Evolutionary conservation across 53 echinoderm and acorn worm genomes (phyloP).

Genomic region (Patiria pectinifera): DNA sequence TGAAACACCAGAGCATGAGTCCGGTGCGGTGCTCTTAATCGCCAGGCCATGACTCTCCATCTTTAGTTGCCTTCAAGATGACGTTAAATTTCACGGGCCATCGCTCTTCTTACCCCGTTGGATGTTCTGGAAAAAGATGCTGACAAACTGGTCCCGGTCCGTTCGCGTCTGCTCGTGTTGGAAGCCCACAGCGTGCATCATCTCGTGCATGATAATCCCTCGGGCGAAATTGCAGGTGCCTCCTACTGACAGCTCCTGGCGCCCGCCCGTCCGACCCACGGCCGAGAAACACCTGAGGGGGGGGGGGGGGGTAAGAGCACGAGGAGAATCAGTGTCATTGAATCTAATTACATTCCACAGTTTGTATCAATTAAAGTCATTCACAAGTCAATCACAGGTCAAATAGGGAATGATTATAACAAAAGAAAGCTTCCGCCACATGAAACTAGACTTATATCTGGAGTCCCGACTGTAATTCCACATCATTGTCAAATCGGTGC

Average conservation of each 20-base stretch:
- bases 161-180: conserved; percentile 84
- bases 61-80: too few relatives aligned
- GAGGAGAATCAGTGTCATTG: neutral
- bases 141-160: conserved; percentile 81
- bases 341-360: neutral
- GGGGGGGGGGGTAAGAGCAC: neutral
- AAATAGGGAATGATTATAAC: neutral
- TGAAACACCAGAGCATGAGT: too few relatives aligned
- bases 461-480: too few relatives aligned
- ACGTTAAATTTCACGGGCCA: neutral
- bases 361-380: neutral
- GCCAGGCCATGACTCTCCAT: too few relatives aligned
- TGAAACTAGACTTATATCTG: too few relatives aligned
- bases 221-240: conserved; percentile 68
- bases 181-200: conserved; percentile 87
- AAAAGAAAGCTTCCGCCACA: too few relatives aligned
- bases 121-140: conserved; percentile 77
- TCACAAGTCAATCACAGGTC: neutral
- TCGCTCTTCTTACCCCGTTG: conserved; percentile 52
- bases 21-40: too few relatives aligned
- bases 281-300: conserved; percentile 70
- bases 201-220: conserved; percentile 82
- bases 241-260: conserved; percentile 77
- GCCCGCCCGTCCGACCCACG: conserved; percentile 73
- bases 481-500: too few relatives aligned